Conservation (phyloP, 2,113 vertebrate species). For the Lamprotornis superbus region DNA sequence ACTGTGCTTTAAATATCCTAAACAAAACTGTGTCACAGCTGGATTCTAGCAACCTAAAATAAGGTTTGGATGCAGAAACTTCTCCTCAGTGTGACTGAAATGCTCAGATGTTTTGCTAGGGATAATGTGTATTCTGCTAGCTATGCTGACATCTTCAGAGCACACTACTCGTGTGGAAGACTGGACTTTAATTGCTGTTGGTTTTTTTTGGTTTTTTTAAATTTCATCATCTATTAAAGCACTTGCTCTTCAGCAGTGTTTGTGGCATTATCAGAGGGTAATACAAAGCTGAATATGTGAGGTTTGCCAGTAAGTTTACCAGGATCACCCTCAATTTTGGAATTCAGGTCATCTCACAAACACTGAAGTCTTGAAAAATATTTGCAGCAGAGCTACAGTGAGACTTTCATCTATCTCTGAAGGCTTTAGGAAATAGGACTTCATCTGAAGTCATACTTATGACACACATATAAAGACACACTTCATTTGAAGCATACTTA, state of each 20-base stretch:
- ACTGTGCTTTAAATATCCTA: not conserved
- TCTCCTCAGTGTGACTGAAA: not conserved
- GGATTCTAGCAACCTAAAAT: conserved; percentile 10
- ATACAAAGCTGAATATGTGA: not conserved
- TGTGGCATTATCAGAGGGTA: not conserved
- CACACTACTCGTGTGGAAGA: not conserved
- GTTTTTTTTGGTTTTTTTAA: not conserved
- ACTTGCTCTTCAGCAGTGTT: not conserved
- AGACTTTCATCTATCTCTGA: not conserved
- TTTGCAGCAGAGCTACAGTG: not conserved
- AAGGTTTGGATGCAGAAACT: not conserved
- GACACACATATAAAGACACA: not conserved
- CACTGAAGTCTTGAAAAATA: not conserved
- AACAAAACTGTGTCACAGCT: not conserved
- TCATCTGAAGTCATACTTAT: not conserved
- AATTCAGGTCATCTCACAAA: not conserved
- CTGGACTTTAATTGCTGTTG: not conserved
- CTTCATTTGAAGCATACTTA: not conserved
- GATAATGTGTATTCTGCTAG: not conserved
- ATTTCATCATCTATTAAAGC: not conserved
- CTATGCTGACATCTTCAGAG: not conserved
- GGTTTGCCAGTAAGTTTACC: not conserved
- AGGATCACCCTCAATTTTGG: not conserved
- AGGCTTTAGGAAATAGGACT: not conserved
- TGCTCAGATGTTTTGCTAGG: not conserved